Evolutionary conservation across 2,797 vertebrate species (phyloP), one percentile per base, ranked within the genome.

Genomic region (Chanos chanos): DNA sequence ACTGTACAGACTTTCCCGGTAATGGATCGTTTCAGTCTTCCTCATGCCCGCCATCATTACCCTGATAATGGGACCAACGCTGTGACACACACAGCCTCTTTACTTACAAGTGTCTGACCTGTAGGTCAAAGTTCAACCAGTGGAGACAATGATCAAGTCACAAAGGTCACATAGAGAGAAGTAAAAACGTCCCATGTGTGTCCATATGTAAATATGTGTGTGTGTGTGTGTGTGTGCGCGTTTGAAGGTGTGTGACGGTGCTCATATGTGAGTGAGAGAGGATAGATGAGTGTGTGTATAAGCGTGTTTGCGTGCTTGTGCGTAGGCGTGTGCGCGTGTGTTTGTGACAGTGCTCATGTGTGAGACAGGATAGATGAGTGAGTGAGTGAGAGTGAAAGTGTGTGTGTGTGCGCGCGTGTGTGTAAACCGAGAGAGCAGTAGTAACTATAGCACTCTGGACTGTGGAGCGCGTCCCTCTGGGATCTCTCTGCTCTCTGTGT

Each of bases 1-100:
- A 24, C 15, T 22, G 60, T 33, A 22, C 56, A 25, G 44, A 37
- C 27, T 28, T 49, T 41, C 28, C 47, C 52, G 28, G 28, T 33
- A 4, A 30, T 39, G 25, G 13, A 61, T 27, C 15, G 28, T 33
- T 15, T 1, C 1, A 9, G 33, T 60, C 19, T 19, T 27, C 48
- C 44, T 40, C 50, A 50, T 36, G 58, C 22, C 31, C 19, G 59
- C 21, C 22, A 39, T 5, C 22, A 5, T 13, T 27, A 7, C 22
- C n/a, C 16, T n/a, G 6, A n/a, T 16, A 7, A 12, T 36, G 28
- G 15, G 16, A 18, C 2, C 12, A n/a, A 15, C 15, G 8, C 40
- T 22, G 12, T 25, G 30, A 24, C 13, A 8, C 19, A 25, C 24
- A n/a, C 21, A 13, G 27, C 12, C 25, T 43, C 22, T 28, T 66